Percentiles rank a stretch among this genome's conserved stretches.
phyloP scores from a whole-genome alignment of 1,140 invertebrate genomes.

The Drosophila insularis region DNA sequence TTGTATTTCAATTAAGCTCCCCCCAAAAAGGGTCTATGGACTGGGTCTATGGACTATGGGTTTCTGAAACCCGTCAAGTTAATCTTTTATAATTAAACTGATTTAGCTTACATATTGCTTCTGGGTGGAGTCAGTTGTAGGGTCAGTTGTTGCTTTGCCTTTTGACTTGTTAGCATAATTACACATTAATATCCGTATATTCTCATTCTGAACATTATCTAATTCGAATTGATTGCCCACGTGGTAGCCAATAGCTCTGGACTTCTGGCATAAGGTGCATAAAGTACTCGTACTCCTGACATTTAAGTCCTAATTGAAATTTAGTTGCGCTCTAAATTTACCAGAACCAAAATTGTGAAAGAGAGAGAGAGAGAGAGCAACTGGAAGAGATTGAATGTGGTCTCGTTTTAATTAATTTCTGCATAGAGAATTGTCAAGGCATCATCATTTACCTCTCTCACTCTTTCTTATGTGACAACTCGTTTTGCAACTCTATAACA shows the following conservation, averaged over 20 bases:
- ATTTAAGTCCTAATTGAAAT: conserved; percentile 74
- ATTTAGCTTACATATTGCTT: conserved; percentile 51
- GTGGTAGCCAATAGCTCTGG: conserved; percentile 18
- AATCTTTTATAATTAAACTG: conserved; percentile 81
- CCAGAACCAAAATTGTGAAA: not conserved
- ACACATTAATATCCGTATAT: conserved; percentile 73
- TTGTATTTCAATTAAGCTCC: conserved; percentile 72
- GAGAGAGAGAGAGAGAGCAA: not conserved
- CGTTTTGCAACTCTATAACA: not conserved
- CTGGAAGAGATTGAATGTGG: not conserved
- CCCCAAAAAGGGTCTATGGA: not conserved
- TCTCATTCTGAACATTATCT: conserved; percentile 61
- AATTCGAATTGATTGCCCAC: conserved; percentile 62
- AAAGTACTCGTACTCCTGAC: conserved; percentile 42
- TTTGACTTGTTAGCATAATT: conserved; percentile 79
- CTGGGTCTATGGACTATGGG: conserved; percentile 19
- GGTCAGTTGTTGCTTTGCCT: conserved; percentile 19
- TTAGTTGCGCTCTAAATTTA: conserved; percentile 50
- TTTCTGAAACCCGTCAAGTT: conserved; percentile 39
- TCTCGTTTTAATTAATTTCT: not conserved
- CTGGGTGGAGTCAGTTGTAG: not conserved
- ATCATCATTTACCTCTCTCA: not conserved
- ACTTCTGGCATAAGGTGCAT: conserved; percentile 36
- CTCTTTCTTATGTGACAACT: not conserved
- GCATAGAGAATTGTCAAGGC: not conserved